Base-by-base conservation (phyloP, 92 coral and sea anemone species). In the Porites cylindrica region DNA sequence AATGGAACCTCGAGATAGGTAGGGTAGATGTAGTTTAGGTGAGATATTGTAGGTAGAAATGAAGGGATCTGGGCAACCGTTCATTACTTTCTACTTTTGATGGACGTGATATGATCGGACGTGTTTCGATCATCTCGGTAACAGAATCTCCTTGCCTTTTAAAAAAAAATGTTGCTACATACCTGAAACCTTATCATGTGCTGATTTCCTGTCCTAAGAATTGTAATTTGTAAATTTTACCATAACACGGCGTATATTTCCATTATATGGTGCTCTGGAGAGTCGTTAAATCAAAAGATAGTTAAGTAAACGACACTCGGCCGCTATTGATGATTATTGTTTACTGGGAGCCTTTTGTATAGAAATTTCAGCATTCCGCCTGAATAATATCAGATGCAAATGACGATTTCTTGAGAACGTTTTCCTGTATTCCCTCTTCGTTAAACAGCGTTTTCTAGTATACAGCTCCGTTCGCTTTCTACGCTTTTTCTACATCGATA, bases 1-100 rank as follows among this genome's bases (percentile, higher is more conserved):
- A 43, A 81, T 93, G 82, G 96, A 88, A 43, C 96, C 94, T 61
- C 71, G 73, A 72, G 98, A 95, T 91, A 88, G 98, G 98, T 95
- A 95, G 62, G 95, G 83, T 60, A 72, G 26, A 23, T 3, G 6
- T 20, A 20, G 68, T 43, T 54, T 51, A 50, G 20, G 18, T 11
- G 50, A 71, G 10, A 69, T 8, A 43, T 47, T 23, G 62, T 17
- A 17, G 65, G 51, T 64, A 43, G 38, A 29, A 8, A 21, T n/a
- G 11, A 17, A 8, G 53, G 16, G 0, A 38, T 23, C 51, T 12
- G 10, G 10, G 32, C 24, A 68, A 68, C 23, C 47, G 3, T 38
- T 38, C 47, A 3, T 38, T 38, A 38, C 47, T 38, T 38, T 38
- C 47, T 4, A 6, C 47, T 38, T 38, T 38, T 38, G 47, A 38